Percentiles rank a stretch among this genome's conserved stretches.
Conservation (phyloP, 2,888 invertebrate genomes). For the Rapana venosa region DNA sequence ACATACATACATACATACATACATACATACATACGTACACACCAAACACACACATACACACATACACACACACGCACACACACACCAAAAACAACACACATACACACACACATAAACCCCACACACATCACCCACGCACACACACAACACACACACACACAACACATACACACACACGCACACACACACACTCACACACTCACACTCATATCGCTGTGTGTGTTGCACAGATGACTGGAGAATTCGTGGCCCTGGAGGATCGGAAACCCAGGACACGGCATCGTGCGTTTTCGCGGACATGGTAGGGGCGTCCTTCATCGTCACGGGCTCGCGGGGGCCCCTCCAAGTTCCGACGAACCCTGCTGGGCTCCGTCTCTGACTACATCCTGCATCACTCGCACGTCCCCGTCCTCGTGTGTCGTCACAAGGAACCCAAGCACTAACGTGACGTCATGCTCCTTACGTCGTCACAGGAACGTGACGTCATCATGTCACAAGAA, state of each 20-base stretch:
- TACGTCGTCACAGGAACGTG: neutral
- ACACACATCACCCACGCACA: neutral
- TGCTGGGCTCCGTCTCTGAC: conserved; percentile 51
- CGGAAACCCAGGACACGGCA: neutral
- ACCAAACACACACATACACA: neutral
- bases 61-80: too few relatives aligned
- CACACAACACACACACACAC: neutral
- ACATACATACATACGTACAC: neutral
- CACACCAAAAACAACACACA: neutral
- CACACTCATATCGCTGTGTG: too few relatives aligned
- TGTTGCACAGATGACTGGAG: neutral
- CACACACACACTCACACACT: too few relatives aligned
- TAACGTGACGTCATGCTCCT: neutral
- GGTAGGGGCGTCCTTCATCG: conserved; percentile 47
- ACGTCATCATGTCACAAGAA: neutral
- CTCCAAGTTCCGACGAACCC: conserved; percentile 46
- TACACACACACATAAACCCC: neutral
- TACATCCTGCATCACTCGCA: conserved; percentile 53
- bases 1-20: neutral
- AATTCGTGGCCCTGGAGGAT: neutral
- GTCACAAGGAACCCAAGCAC: conserved; percentile 42
- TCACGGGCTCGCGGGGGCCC: conserved; percentile 47
- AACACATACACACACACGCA: too few relatives aligned
- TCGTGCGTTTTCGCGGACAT: conserved; percentile 12
- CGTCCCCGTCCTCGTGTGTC: conserved; percentile 48